A percentile compares a stretch with the other conserved stretches of the same genome.
Conservation (phyloP, 2,113 vertebrate genomes). For the Galeopterus variegatus region DNA sequence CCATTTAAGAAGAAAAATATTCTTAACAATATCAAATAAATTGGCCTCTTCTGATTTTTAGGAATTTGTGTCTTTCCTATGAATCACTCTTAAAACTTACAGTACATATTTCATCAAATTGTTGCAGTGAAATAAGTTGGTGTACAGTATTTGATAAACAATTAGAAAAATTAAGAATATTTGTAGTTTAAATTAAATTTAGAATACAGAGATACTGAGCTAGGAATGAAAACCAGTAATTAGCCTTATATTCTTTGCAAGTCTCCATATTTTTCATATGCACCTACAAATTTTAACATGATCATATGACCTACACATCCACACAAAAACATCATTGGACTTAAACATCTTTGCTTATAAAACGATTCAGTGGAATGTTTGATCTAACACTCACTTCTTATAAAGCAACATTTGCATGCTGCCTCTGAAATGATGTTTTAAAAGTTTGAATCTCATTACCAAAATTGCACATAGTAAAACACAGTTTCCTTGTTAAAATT, state of each 20-base stretch:
- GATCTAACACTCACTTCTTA: background rate
- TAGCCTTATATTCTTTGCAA: background rate
- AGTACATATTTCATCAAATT: background rate
- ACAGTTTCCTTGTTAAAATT: constrained; percentile 2
- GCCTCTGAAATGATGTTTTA: constrained; percentile 24
- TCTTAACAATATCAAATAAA: background rate
- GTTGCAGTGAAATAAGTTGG: background rate
- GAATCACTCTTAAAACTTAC: background rate
- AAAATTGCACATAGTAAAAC: background rate
- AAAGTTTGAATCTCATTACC: background rate
- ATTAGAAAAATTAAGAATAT: background rate
- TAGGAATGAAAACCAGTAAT: background rate
- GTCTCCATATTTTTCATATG: background rate
- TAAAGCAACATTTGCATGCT: background rate
- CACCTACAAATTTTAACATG: background rate
- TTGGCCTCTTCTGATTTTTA: background rate
- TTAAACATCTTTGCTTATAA: background rate
- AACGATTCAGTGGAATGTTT: background rate
- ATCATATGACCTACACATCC: background rate
- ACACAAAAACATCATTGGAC: background rate
- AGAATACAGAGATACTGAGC: background rate
- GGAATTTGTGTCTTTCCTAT: background rate
- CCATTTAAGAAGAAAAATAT: background rate
- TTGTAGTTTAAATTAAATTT: background rate
- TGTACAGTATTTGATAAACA: background rate